Conservation (phyloP, 2,888 invertebrate species). For the Scaeva pyrastri region DNA sequence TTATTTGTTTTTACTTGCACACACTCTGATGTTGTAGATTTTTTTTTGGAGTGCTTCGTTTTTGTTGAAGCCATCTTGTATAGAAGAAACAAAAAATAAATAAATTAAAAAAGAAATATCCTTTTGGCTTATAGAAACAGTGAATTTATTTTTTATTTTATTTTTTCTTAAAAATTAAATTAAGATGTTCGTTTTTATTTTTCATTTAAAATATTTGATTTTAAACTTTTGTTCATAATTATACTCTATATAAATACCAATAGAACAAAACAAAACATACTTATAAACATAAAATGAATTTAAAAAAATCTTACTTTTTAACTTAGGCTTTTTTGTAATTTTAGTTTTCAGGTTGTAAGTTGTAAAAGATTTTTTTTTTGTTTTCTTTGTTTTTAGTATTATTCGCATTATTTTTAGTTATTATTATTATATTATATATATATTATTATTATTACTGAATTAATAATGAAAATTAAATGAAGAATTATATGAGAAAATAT, state of each 20-base stretch:
- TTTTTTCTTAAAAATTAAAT: slow-evolving; percentile 38
- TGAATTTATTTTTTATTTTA: slow-evolving; percentile 59
- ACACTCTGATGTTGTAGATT: slow-evolving; percentile 60
- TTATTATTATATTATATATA: slow-evolving; percentile 59
- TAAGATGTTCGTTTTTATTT: neutral
- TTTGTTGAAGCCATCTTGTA: slow-evolving; percentile 72
- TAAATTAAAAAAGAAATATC: slow-evolving; percentile 2
- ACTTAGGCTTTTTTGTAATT: slow-evolving; percentile 67
- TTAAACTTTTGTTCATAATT: slow-evolving; percentile 45
- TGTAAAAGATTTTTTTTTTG: slow-evolving; percentile 75
- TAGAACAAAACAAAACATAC: slow-evolving; percentile 50
- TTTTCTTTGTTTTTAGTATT: slow-evolving; percentile 77
- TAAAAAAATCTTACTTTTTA: slow-evolving; percentile 46
- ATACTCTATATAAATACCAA: slow-evolving; percentile 24
- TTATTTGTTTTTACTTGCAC: slow-evolving; percentile 43
- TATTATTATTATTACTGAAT: slow-evolving; percentile 76
- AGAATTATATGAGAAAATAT: slow-evolving; percentile 68
- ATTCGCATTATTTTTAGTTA: slow-evolving; percentile 76
- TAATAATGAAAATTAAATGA: slow-evolving; percentile 77
- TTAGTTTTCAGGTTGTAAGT: slow-evolving; percentile 68
- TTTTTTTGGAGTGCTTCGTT: slow-evolving; percentile 66
- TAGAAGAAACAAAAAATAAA: slow-evolving; percentile 37
- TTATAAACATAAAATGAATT: slow-evolving; percentile 51
- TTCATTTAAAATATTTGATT: slow-evolving; percentile 30
- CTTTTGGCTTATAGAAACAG: slow-evolving; percentile 58